phyloP scores from a whole-genome alignment of 1,140 invertebrate genomes.

The Drosophila aff. region DNA sequence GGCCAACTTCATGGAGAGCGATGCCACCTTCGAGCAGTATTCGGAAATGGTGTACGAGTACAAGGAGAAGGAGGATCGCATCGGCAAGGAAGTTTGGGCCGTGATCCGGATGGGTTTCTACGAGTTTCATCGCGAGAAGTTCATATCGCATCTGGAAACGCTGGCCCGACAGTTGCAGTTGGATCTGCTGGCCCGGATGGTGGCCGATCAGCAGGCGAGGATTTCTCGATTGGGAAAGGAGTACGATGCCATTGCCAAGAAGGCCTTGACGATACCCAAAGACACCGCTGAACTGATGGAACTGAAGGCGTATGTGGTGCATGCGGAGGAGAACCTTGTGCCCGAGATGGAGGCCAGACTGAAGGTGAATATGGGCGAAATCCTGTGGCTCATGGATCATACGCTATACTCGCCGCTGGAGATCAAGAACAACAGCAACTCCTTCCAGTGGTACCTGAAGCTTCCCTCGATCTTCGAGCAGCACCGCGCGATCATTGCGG shows the following conservation, averaged over 20 bases:
- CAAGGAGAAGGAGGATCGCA: slow-evolving; percentile 88
- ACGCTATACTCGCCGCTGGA: slow-evolving; percentile 91
- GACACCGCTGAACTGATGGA: slow-evolving; percentile 95
- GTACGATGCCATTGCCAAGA: slow-evolving; percentile 93
- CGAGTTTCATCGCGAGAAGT: slow-evolving; percentile 92
- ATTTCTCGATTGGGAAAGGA: slow-evolving; percentile 92
- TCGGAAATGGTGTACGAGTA: slow-evolving; percentile 88
- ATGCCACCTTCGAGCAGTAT: slow-evolving; percentile 90
- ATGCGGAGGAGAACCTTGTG: slow-evolving; percentile 89
- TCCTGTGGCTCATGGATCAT: slow-evolving; percentile 90
- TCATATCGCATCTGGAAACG: slow-evolving; percentile 90
- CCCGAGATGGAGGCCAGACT: slow-evolving; percentile 91
- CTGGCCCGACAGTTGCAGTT: slow-evolving; percentile 90
- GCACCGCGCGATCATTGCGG: slow-evolving; percentile 91
- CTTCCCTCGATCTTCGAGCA: slow-evolving; percentile 93
- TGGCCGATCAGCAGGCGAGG: slow-evolving; percentile 91
- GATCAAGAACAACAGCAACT: slow-evolving; percentile 93
- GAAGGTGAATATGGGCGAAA: slow-evolving; percentile 84
- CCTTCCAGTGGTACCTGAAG: slow-evolving; percentile 94
- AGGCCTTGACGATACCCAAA: slow-evolving; percentile 91
- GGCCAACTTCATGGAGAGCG: slow-evolving; percentile 88
- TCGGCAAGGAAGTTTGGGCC: slow-evolving; percentile 88
- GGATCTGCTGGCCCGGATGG: slow-evolving; percentile 90
- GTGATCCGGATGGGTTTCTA: slow-evolving; percentile 93
- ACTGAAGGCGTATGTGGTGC: slow-evolving; percentile 91